Percentiles rank a stretch among this genome's conserved stretches.
Evolutionary conservation across 1,140 invertebrate genomes (phyloP).

Genomic region (Drosophila nigromelanica): DNA sequence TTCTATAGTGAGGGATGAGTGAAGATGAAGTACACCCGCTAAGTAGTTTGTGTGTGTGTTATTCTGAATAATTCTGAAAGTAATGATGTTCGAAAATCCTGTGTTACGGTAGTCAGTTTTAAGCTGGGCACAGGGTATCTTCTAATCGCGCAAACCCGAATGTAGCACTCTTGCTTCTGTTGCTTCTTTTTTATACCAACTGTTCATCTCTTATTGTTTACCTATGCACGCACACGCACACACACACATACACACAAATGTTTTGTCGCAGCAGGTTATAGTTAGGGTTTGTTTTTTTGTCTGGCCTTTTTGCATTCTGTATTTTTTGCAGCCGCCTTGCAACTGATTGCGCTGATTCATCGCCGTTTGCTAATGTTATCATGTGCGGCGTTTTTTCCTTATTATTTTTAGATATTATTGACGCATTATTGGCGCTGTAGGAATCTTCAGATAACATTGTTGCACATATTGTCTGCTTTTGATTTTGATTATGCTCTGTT

Average conservation of each 20-base stretch:
- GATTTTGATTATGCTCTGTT: conserved; percentile 14
- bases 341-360: conserved; percentile 65
- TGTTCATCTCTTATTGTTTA: conserved; percentile 61
- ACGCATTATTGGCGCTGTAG: conserved; percentile 27
- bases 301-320: conserved; percentile 11
- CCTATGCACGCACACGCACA: conserved; percentile 33
- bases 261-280: conserved; percentile 41
- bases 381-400: conserved; percentile 29
- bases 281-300: conserved; percentile 26
- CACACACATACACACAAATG: conserved; percentile 9
- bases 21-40: too few relatives aligned
- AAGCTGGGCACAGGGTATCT: too few relatives aligned
- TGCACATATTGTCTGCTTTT: not conserved
- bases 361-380: conserved; percentile 50
- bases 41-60: too few relatives aligned
- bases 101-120: too few relatives aligned
- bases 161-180: conserved; percentile 2
- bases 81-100: too few relatives aligned
- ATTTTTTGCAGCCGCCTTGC: conserved; percentile 26
- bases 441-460: not conserved
- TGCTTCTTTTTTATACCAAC: conserved; percentile 37
- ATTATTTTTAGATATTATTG: conserved; percentile 39
- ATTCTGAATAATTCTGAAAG: too few relatives aligned
- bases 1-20: too few relatives aligned
- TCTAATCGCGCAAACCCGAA: too few relatives aligned